Conservation (phyloP, 2,888 invertebrate genomes). For the Rhagophthalmus giganteus region DNA sequence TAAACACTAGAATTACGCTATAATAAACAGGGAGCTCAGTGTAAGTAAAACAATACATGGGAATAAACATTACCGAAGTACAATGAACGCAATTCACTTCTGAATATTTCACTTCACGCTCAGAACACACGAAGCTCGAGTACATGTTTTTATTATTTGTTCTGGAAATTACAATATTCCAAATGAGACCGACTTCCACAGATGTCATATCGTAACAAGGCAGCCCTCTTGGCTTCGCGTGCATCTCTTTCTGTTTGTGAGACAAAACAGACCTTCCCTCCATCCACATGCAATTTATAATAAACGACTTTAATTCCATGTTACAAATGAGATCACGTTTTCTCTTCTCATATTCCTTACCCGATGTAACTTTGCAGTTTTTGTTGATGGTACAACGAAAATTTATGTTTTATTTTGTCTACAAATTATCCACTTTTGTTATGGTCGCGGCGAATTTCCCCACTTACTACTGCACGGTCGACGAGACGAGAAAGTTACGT, state of each 20-base stretch:
- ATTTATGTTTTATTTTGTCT: slow-evolving; percentile 1
- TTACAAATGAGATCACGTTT: slow-evolving; percentile 35
- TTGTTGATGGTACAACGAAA: slow-evolving; percentile 1
- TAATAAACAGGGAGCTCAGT: slow-evolving; percentile 1
- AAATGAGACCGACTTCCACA: slow-evolving; percentile 29
- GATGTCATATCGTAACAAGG: slow-evolving; percentile 29
- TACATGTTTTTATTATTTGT: slow-evolving; percentile 31
- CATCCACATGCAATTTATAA: slow-evolving; percentile 33
- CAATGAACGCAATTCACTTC: slow-evolving; percentile 21
- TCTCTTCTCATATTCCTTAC: slow-evolving; percentile 27
- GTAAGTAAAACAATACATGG: slow-evolving; percentile 14
- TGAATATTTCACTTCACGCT: slow-evolving; percentile 28
- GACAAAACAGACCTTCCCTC: slow-evolving; percentile 20
- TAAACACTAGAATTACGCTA: background rate
- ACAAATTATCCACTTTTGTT: background rate
- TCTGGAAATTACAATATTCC: slow-evolving; percentile 30
- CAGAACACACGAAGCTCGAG: slow-evolving; percentile 22
- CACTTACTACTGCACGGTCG: no score
- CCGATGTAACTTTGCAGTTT: slow-evolving; percentile 24
- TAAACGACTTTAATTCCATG: slow-evolving; percentile 35
- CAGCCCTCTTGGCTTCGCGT: slow-evolving; percentile 17
- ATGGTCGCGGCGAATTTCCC: no score
- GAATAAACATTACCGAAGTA: slow-evolving; percentile 19
- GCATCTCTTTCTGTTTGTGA: slow-evolving; percentile 17
- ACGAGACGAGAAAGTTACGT: no score